Conservation (phyloP, 2,888 invertebrate species). For the Amblyjoppa fuscipennis region DNA sequence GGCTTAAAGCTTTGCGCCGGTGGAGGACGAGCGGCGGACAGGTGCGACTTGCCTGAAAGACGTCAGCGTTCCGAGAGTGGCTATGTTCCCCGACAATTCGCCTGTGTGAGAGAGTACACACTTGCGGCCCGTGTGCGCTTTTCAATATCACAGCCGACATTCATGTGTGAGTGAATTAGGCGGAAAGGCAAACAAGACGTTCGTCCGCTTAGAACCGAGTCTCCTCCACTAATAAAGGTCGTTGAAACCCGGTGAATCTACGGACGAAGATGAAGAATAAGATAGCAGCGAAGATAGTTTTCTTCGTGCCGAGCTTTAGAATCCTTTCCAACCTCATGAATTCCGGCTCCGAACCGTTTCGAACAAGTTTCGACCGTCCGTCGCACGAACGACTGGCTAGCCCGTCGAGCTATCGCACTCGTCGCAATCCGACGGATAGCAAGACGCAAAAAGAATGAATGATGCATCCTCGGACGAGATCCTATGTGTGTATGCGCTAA, state of each 20-base stretch:
- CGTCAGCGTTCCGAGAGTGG: conserved; percentile 60
- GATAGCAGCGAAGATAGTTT: neutral
- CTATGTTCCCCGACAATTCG: conserved; percentile 50
- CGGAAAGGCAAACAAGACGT: conserved; percentile 75
- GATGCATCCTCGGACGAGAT: neutral
- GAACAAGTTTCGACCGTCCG: conserved; percentile 8
- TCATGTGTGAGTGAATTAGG: conserved; percentile 72
- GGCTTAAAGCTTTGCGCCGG: conserved; percentile 76
- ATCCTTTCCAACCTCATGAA: conserved; percentile 10
- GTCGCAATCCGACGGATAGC: neutral
- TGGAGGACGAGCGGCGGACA: conserved; percentile 76
- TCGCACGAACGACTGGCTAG: neutral
- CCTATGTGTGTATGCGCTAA: neutral
- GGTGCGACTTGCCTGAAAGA: conserved; percentile 78
- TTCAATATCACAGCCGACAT: neutral
- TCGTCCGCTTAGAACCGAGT: conserved; percentile 70
- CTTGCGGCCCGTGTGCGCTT: conserved; percentile 36
- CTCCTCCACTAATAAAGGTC: conserved; percentile 74
- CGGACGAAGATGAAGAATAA: conserved; percentile 29
- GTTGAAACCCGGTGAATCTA: conserved; percentile 66
- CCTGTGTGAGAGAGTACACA: conserved; percentile 10
- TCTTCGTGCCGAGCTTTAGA: conserved; percentile 1
- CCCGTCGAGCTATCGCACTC: conserved; percentile 4
- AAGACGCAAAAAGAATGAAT: neutral
- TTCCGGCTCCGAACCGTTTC: conserved; percentile 1